Evolutionary conservation across 1,140 invertebrate species (phyloP), one percentile per base, ranked within the genome.

Genomic region (Chlorops oryzae): DNA sequence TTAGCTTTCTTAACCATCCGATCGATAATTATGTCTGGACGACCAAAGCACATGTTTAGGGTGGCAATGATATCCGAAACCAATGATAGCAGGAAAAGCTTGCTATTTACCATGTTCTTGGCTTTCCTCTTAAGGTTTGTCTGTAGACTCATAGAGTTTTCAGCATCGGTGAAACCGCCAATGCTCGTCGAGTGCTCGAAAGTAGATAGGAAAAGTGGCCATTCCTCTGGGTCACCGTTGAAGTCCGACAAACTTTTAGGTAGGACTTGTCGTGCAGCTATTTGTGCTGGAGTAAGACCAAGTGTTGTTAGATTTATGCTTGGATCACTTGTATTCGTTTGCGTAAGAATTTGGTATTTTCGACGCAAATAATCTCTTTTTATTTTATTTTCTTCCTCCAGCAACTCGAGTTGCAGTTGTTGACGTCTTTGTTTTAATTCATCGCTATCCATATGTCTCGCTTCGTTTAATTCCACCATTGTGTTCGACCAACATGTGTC

Each of bases 191-290:
- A 43, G 6, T 50, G 39, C 5, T 37, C 32, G n/a, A 35, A 43
- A 37, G 25, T 43, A 5, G 40, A 38, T 24, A 50, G 35, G 32
- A 50, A 50, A 15, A 44, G 2, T 15, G 40, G 48, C 41, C 48
- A 50, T 13, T 45, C 49, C 32, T 51, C 49, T 10, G 49, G 49
- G 12, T 51, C 28, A 9, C 42, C 49, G 13, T 23, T 21, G 22
- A 45, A 44, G 7, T 13, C 12, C 7, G 40, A 32, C 20, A 51
- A 39, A 39, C 45, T 34, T 15, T 43, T 50, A n/a, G 21, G 18
- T 22, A 50, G 42, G 13, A 23, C 48, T 2, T 50, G 48, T 17
- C 48, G 27, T 15, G 40, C n/a, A 28, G 48, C 48, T 13, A 50
- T 9, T 4, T 50, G 32, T 15, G 45, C 20, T n/a, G 28, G 17